Percentiles rank a stretch among this genome's conserved stretches.
phyloP scores from a whole-genome alignment of 2,888 invertebrate species.

The Cantharis rustica region DNA sequence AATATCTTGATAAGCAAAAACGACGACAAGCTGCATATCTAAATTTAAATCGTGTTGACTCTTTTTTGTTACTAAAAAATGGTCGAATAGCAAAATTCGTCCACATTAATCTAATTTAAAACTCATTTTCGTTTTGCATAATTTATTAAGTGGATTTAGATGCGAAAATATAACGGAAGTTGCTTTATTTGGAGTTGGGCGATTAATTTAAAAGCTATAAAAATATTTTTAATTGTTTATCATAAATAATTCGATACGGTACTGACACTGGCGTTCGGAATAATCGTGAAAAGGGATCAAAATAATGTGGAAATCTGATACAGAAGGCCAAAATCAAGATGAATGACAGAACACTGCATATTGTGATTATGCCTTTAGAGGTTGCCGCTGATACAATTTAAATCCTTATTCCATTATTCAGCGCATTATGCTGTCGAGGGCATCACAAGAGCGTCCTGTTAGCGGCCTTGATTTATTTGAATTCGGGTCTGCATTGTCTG shows the following conservation, averaged over 20 bases:
- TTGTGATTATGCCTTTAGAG: conserved; percentile 37
- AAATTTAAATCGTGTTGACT: not conserved
- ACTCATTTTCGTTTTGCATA: not conserved
- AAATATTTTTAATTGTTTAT: not conserved
- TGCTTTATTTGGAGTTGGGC: not conserved
- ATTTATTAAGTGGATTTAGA: not conserved
- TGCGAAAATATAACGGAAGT: not conserved
- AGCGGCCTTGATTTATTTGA: conserved; percentile 54
- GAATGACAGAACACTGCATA: conserved; percentile 46
- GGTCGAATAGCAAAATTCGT: not conserved
- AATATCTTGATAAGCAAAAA: not conserved
- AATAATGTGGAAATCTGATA: conserved; percentile 36
- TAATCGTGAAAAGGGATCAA: conserved; percentile 31
- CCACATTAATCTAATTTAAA: not conserved
- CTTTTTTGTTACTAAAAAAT: not conserved
- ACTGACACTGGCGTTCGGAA: conserved; percentile 10
- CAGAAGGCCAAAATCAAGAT: conserved; percentile 44
- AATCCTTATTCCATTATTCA: conserved; percentile 55
- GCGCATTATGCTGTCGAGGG: conserved; percentile 51
- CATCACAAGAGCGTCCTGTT: conserved; percentile 53
- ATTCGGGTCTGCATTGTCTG: conserved; percentile 52
- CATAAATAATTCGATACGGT: conserved; percentile 15
- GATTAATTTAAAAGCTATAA: not conserved
- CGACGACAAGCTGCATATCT: not conserved
- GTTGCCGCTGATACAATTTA: conserved; percentile 52